These are phyloP conservation scores for Himantopus leucocephalus DNA, from an alignment of 2,113 vertebrate species.

Conservation along the genomic window DNA sequence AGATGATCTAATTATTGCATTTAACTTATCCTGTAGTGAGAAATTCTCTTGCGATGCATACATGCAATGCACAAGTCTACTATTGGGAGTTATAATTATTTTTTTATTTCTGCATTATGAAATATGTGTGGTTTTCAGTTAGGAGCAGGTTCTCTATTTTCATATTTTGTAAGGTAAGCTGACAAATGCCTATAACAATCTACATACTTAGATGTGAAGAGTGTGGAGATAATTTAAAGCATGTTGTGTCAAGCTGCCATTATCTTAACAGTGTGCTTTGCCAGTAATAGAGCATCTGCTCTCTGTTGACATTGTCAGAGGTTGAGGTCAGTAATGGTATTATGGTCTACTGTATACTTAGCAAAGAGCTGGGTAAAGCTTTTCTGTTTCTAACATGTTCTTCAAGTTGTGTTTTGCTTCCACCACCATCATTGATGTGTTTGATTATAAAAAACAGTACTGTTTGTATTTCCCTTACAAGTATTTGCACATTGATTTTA, in stretches of 20 bases:
- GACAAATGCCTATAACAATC: background rate
- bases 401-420: background rate
- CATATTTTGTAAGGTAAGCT: background rate
- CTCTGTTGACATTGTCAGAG: conserved; percentile 66
- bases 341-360: conserved; percentile 24
- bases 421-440: background rate
- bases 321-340: conserved; percentile 55
- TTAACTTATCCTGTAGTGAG: background rate
- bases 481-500: background rate
- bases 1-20: background rate
- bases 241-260: background rate
- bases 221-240: background rate
- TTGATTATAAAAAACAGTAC: background rate
- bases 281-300: conserved; percentile 55
- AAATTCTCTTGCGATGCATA: background rate
- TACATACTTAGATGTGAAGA: background rate
- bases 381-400: background rate
- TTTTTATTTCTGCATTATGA: background rate
- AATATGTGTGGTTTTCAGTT: background rate
- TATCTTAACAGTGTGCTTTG: background rate
- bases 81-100: background rate
- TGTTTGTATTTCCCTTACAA: background rate
- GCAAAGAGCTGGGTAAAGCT: conserved; percentile 44
- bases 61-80: background rate
- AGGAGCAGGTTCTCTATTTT: background rate